phyloP scores from a whole-genome alignment of 2,113 vertebrate genomes.

The Chrysochloris asiatica region DNA sequence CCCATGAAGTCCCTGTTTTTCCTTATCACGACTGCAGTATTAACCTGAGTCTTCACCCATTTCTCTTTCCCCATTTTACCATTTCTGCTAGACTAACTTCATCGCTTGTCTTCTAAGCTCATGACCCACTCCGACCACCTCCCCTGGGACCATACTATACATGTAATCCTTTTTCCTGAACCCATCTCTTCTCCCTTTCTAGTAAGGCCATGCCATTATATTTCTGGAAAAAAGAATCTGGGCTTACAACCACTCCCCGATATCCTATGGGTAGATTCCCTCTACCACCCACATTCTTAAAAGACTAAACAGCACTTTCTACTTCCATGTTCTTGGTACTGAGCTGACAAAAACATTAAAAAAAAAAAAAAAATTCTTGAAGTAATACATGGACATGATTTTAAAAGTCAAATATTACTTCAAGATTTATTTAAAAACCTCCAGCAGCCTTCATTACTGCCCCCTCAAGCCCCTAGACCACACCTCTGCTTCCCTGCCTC shows the following conservation, averaged over 20 bases:
- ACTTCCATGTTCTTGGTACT: background rate
- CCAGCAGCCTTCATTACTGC: background rate
- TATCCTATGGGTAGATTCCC: background rate
- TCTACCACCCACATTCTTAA: background rate
- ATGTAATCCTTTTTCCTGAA: background rate
- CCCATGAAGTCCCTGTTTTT: too few relatives aligned
- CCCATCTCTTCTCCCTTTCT: background rate
- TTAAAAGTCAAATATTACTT: background rate
- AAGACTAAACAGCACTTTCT: too few relatives aligned
- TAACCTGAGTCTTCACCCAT: background rate
- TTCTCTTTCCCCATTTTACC: too few relatives aligned
- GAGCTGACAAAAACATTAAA: background rate
- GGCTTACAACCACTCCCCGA: background rate
- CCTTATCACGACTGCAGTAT: background rate
- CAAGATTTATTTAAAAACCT: too few relatives aligned
- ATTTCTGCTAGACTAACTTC: background rate
- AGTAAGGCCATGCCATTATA: background rate
- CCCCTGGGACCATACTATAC: background rate
- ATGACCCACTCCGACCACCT: background rate
- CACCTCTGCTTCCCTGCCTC: background rate
- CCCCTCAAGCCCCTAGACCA: rapidly evolving
- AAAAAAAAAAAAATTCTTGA: background rate
- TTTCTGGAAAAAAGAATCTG: conserved; percentile 33
- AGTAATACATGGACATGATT: background rate
- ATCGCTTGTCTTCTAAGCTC: background rate